Conservation (phyloP, 2,113 vertebrate species). For the Antigone vipio region DNA sequence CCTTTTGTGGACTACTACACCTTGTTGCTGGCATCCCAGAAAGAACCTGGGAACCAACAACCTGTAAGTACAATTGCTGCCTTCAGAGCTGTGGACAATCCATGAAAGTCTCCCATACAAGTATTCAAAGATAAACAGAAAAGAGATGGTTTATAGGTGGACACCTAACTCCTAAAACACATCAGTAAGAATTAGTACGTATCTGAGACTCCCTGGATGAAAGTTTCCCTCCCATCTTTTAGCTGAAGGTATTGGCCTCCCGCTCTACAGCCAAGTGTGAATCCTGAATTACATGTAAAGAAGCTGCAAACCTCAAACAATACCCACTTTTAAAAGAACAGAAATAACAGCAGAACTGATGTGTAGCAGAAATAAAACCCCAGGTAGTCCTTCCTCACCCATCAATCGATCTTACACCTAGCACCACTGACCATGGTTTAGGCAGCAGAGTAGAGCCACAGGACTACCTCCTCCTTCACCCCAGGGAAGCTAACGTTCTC, state of each 20-base stretch:
- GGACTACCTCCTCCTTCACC: background rate
- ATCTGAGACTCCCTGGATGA: background rate
- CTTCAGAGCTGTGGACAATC: background rate
- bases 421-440: background rate
- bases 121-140: background rate
- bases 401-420: background rate
- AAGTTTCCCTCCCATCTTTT: background rate
- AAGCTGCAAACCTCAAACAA: background rate
- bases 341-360: background rate
- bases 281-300: rapidly evolving
- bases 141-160: background rate
- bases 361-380: background rate
- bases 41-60: background rate
- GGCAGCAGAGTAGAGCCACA: background rate
- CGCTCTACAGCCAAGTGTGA: background rate
- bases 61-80: background rate
- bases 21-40: background rate
- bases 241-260: background rate
- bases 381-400: too few species aligned
- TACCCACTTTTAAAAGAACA: background rate
- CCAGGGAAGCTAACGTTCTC: background rate
- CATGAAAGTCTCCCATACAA: background rate
- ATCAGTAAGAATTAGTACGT: rapidly evolving
- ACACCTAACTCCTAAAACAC: background rate
- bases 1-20: background rate